These are phyloP conservation scores for Pammene fasciana DNA, from an alignment of 2,888 invertebrate species.

Conservation along the genomic window DNA sequence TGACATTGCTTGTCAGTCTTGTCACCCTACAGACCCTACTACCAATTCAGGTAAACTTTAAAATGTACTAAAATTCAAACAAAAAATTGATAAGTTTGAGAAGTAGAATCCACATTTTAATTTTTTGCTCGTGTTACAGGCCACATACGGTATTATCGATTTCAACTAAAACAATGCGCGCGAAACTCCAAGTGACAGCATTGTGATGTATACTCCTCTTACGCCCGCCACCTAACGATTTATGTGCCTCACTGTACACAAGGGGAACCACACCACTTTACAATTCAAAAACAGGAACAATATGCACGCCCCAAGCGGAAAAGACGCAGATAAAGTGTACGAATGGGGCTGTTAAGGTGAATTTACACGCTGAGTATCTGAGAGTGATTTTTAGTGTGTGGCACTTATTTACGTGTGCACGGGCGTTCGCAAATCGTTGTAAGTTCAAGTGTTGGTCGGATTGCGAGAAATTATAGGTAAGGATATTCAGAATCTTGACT, in stretches of 20 bases:
- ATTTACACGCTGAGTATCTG: slow-evolving; percentile 36
- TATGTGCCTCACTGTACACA: slow-evolving; percentile 39
- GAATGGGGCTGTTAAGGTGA: slow-evolving; percentile 37
- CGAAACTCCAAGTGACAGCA: slow-evolving; percentile 36
- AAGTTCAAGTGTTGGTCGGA: too few relatives aligned
- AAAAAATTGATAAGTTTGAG: too few relatives aligned
- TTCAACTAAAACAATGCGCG: slow-evolving; percentile 23
- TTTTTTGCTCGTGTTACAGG: too few relatives aligned
- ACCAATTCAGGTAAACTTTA: too few relatives aligned
- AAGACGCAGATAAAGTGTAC: slow-evolving; percentile 38
- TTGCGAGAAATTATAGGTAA: too few relatives aligned
- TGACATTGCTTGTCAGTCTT: too few relatives aligned
- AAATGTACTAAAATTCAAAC: too few relatives aligned
- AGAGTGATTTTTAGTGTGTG: slow-evolving; percentile 31
- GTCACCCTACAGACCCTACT: too few relatives aligned
- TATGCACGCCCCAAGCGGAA: slow-evolving; percentile 40
- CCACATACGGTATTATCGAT: background rate
- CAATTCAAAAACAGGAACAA: slow-evolving; percentile 42
- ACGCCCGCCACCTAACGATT: slow-evolving; percentile 34
- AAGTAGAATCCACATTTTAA: too few relatives aligned
- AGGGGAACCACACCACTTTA: slow-evolving; percentile 40
- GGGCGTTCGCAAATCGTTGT: background rate
- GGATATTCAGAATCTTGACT: too few relatives aligned
- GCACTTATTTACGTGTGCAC: slow-evolving; percentile 6
- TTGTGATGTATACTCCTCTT: slow-evolving; percentile 40